Percentiles rank a stretch among this genome's conserved stretches.
Evolutionary conservation across 2,888 invertebrate genomes (phyloP).

Genomic region (Reticulitermes lucifugus): DNA sequence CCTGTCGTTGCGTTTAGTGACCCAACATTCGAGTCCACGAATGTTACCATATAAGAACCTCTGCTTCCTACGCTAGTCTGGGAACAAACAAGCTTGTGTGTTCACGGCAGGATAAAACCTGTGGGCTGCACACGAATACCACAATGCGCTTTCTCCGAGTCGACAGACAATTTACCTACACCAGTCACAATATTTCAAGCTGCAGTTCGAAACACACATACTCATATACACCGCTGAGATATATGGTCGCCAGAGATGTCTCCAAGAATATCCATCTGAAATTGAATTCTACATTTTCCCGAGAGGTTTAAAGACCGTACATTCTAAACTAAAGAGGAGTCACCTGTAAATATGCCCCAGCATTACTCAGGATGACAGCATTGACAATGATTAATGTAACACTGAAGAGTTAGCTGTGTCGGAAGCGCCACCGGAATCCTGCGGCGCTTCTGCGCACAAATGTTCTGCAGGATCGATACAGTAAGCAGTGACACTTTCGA

Average conservation of each 20-base stretch:
- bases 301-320: background rate
- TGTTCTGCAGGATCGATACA: conserved; percentile 9
- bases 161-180: background rate
- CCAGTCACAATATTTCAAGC: background rate
- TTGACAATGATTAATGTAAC: conserved; percentile 44
- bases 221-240: background rate
- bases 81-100: background rate
- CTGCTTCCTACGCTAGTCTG: background rate
- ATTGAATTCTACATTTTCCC: conserved; percentile 30
- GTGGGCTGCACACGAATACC: background rate
- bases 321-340: background rate
- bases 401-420: conserved; percentile 15
- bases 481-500: background rate
- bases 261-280: conserved; percentile 22
- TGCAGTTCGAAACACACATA: background rate
- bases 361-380: conserved; percentile 41
- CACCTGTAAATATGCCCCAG: conserved; percentile 39
- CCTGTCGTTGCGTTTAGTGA: background rate
- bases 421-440: conserved; percentile 24
- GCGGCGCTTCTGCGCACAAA: conserved; percentile 22
- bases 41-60: background rate
- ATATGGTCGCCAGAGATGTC: background rate
- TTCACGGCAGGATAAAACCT: background rate
- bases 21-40: background rate
- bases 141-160: background rate